phyloP scores from a whole-genome alignment of 2,888 invertebrate species.

The Philereme transversata region DNA sequence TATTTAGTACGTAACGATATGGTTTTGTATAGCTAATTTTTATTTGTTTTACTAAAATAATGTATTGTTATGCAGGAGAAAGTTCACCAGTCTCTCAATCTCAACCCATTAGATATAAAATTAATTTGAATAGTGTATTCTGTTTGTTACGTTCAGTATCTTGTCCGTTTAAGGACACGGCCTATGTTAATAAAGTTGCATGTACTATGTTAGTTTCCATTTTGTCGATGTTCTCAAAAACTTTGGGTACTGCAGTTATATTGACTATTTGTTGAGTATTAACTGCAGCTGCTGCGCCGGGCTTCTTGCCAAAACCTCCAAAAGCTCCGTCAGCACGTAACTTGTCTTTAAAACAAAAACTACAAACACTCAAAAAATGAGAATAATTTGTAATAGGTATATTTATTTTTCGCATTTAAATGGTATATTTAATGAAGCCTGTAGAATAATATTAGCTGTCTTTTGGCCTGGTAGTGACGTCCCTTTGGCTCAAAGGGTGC shows the following conservation, averaged over 20 bases:
- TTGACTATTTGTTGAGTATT: constrained; percentile 4
- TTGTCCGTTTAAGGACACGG: not conserved
- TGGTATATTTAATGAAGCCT: not conserved
- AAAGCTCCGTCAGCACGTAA: constrained; percentile 10
- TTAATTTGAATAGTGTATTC: not conserved
- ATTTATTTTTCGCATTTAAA: not conserved
- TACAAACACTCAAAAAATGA: not conserved
- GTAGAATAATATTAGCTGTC: not conserved
- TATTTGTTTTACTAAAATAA: constrained; percentile 8
- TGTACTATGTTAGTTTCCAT: not conserved
- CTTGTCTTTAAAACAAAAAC: constrained; percentile 2
- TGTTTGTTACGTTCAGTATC: not conserved
- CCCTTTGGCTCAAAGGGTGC: constrained; percentile 2
- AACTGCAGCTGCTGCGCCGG: constrained; percentile 11
- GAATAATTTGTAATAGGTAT: not conserved
- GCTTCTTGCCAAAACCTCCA: constrained; percentile 13
- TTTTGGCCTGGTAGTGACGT: not conserved
- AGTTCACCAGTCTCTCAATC: constrained; percentile 12
- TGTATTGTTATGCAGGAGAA: constrained; percentile 6
- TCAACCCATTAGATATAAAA: constrained; percentile 2
- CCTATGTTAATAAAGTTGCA: not conserved
- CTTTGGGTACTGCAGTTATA: constrained; percentile 3
- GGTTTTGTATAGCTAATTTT: constrained; percentile 5
- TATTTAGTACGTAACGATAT: constrained; percentile 20
- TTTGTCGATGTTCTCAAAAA: not conserved